phyloP scores from a whole-genome alignment of 2,113 vertebrate species.

The Oryzias woworae region DNA sequence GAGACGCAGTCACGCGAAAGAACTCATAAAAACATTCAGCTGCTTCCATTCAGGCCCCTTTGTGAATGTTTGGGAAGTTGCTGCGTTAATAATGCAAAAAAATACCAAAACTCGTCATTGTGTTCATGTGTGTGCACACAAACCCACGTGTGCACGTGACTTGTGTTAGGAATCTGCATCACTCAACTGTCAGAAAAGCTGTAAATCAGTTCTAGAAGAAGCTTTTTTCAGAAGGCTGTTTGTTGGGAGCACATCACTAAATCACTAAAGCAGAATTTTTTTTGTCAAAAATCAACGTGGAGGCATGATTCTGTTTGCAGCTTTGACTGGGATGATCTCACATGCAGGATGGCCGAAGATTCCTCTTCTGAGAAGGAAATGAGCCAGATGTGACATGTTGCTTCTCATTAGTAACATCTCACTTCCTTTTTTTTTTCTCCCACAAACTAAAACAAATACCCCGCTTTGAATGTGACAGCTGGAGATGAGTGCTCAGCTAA shows the following conservation, averaged over 20 bases:
- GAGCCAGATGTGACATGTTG: conserved; percentile 50
- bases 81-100: too few species aligned
- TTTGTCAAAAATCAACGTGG: not conserved
- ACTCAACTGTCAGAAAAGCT: too few species aligned
- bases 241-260: too few species aligned
- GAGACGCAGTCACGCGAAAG: conserved; percentile 43
- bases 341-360: conserved; percentile 25
- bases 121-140: too few species aligned
- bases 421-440: conserved; percentile 4
- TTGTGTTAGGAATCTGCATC: not conserved
- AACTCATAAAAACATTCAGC: conserved; percentile 32
- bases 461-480: conserved; percentile 44
- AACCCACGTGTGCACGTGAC: not conserved
- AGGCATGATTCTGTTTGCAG: not conserved
- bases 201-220: too few species aligned
- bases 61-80: conserved; percentile 23
- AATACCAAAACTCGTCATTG: too few species aligned
- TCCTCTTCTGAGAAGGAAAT: conserved; percentile 31
- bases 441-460: conserved; percentile 41
- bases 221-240: too few species aligned
- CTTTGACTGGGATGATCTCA: conserved; percentile 8
- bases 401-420: conserved; percentile 50
- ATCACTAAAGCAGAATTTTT: too few species aligned
- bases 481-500: conserved; percentile 56
- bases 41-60: conserved; percentile 32